Evolutionary conservation across 1,140 invertebrate species (phyloP), one percentile per base, ranked within the genome.

Genomic region (Drosophila subpulchrella): DNA sequence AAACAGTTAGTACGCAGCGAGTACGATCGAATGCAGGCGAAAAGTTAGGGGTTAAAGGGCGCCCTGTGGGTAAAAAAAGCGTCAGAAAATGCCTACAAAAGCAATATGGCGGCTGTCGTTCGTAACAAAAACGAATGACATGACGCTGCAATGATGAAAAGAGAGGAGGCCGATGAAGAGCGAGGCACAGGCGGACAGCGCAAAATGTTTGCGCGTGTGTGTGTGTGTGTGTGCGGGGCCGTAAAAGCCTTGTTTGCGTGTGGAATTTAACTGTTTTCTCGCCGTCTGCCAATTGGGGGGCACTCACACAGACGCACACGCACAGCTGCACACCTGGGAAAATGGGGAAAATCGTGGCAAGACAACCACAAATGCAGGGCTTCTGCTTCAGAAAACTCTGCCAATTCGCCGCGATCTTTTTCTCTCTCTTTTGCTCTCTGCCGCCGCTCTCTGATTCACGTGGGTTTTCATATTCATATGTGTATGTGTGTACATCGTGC

Each of bases 341-440:
- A 75, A 53, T 59, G 56, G 53, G 73, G 62, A 70, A 77, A 77
- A 77, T 61, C 36, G 38, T 63, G 56, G 20, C 60, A 75, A 75
- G 30, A 75, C 71, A 58, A 44, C 59, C 71, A 65, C 48, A 78
- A 81, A 65, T 50, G 10, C 41, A 51, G 41, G 60, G 53, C 77
- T 60, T 66, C 65, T 63, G 53, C 77, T 60, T 66, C 65, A 60
- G 70, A 63, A 86, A 86, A 86, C 75, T 84, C 79, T 79, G 65
- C 41, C 65, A 86, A 86, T 88, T 86, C 83, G 83, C 83, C 83
- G 83, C 75, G 78, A 89, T 88, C 70, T 61, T 56, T 53, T 38
- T 60, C 54, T 60, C 27, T 46, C 53, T 77, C 42, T 61, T 17
- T 42, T 63, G 80, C 82, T 82, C 79, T 82, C 54, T 8, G 20